Evolutionary conservation across 2,888 invertebrate species (phyloP).

Genomic region (Chesias legatella): DNA sequence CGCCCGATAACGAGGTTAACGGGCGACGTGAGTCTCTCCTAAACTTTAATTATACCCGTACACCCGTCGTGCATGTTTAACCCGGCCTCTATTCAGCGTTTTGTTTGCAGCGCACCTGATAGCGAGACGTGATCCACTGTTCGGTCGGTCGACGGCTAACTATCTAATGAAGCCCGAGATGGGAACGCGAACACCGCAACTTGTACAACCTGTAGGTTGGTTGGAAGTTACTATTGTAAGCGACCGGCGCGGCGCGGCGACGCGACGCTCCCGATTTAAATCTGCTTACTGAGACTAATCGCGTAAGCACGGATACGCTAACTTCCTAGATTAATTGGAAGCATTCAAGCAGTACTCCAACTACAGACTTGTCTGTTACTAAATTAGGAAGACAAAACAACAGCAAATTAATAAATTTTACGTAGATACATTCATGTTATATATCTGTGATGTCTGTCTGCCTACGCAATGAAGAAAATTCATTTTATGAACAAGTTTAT

Average conservation of each 20-base stretch:
- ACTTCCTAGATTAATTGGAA: constrained; percentile 34
- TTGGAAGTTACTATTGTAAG: constrained; percentile 33
- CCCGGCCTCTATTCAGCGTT: constrained; percentile 74
- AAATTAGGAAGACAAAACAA: constrained; percentile 10
- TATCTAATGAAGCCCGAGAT: constrained; percentile 63
- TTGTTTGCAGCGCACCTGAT: constrained; percentile 76
- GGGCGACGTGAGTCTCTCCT: constrained; percentile 81
- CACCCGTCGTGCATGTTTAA: constrained; percentile 79
- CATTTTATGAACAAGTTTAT: too few species aligned
- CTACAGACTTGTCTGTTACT: constrained; percentile 24
- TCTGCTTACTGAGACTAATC: constrained; percentile 48
- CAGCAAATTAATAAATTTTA: constrained; percentile 11
- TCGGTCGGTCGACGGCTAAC: constrained; percentile 57
- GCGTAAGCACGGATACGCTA: constrained; percentile 35
- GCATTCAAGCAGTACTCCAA: constrained; percentile 32
- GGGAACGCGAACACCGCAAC: constrained; percentile 46
- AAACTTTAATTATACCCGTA: constrained; percentile 81
- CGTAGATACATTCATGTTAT: too few species aligned
- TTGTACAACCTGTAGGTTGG: constrained; percentile 38
- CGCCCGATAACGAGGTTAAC: constrained; percentile 81
- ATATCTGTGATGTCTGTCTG: not conserved
- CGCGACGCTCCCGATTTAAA: constrained; percentile 45
- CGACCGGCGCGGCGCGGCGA: too few species aligned
- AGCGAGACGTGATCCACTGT: constrained; percentile 63
- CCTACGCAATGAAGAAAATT: too few species aligned